Base-by-base conservation (phyloP, 2,113 vertebrate genomes). In the Colaptes auratus region DNA sequence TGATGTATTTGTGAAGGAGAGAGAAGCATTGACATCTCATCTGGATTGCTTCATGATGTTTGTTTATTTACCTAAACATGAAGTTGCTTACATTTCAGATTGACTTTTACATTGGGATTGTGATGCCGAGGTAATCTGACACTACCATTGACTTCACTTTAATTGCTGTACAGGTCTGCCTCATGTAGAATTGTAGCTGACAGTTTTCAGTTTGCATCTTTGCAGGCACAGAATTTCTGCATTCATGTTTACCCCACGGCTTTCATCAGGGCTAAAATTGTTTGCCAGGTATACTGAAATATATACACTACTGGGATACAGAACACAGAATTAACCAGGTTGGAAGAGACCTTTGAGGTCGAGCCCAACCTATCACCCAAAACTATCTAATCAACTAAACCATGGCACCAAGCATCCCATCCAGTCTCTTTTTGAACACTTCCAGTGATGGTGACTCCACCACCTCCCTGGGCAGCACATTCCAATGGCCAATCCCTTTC, bases 281-380 rank as follows among this genome's bases (percentile, higher is more conserved):
- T 53, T 74, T 69, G n/a, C 63, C 42, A 77, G 10, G 35, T 88
- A 5, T 36, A 21, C 19, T 52, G 55, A 88, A 64, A 69, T 27
- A 4, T 71, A 1, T 0, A 0, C 5, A 0, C 10, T 30, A 4
- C 23, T 67, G 52, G 11, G 39, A 39, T 39, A 39, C 39, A 39
- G n/a, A n/a, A n/a, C n/a, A n/a, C n/a, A n/a, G 39, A 39, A 11
- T 39, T 39, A 39, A 39, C 39, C 39, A 39, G 39, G 39, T 39
- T 39, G 39, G 39, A 39, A 39, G 39, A 39, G 39, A 39, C 39
- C 39, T 39, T 12, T 11, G 39, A 12, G 39, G 12, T 39, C 10
- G 39, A 39, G 39, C 12, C 39, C 39, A 39, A 39, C 39, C 39
- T 39, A 12, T 39, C 39, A 39, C 39, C 39, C 10, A 39, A 39